Evolutionary conservation across 2,797 vertebrate genomes (phyloP).

Genomic region (Schizothorax lantsangensis): DNA sequence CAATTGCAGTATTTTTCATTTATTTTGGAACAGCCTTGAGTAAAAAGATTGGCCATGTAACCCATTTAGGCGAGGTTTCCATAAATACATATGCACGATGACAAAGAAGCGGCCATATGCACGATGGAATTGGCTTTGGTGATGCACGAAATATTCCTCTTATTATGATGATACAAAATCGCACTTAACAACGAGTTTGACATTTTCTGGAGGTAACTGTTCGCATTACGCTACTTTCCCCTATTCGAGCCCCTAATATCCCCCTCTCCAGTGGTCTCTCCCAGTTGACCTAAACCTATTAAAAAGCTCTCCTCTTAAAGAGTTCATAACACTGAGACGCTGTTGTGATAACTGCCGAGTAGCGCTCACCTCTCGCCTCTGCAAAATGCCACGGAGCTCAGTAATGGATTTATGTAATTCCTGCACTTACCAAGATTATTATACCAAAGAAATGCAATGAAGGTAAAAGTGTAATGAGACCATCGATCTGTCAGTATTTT

Average conservation of each 20-base stretch:
- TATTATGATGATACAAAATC: constrained; percentile 79
- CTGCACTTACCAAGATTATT: constrained; percentile 84
- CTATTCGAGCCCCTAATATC: constrained; percentile 78
- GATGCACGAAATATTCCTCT: constrained; percentile 70
- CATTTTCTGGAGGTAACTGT: constrained; percentile 82
- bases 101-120: constrained; percentile 53
- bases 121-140: constrained; percentile 49
- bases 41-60: constrained; percentile 15
- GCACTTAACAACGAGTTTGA: constrained; percentile 77
- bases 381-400: constrained; percentile 82
- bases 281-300: constrained; percentile 82
- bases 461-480: constrained; percentile 75
- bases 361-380: constrained; percentile 81
- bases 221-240: constrained; percentile 79
- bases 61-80: constrained; percentile 10
- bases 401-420: constrained; percentile 86
- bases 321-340: constrained; percentile 82
- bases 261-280: constrained; percentile 76
- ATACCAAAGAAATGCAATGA: constrained; percentile 71
- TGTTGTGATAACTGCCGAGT: constrained; percentile 82
- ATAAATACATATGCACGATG: constrained; percentile 28
- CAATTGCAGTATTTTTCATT: constrained; percentile 7
- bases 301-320: constrained; percentile 83
- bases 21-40: neutral
- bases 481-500: constrained; percentile 60